These are phyloP conservation scores for Acleris holmiana DNA, from an alignment of 2,888 invertebrate species.

Conservation along the genomic window DNA sequence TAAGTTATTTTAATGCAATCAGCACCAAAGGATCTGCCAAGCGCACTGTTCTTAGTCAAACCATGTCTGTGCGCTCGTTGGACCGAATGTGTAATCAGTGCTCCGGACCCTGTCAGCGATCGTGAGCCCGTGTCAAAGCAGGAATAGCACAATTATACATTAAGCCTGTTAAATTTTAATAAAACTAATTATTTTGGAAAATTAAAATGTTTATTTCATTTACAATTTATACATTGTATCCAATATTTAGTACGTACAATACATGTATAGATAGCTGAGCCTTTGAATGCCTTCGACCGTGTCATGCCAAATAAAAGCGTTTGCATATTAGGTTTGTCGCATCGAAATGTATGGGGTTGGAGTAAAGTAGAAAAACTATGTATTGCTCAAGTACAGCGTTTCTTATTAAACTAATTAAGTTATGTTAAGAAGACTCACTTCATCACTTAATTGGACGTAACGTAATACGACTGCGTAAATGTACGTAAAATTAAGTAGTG, in stretches of 20 bases:
- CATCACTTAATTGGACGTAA: too few relatives aligned
- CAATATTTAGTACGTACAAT: constrained; percentile 18
- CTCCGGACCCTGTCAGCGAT: constrained; percentile 55
- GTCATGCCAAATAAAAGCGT: not conserved
- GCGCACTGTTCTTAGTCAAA: constrained; percentile 60
- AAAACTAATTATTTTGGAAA: constrained; percentile 71
- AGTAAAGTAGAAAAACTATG: too few relatives aligned
- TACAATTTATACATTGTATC: constrained; percentile 41
- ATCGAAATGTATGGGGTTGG: too few relatives aligned
- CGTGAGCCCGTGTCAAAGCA: constrained; percentile 64
- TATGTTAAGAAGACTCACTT: too few relatives aligned
- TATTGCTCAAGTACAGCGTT: too few relatives aligned
- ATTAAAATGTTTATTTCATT: constrained; percentile 68
- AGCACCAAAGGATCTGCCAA: constrained; percentile 65
- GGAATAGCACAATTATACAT: constrained; percentile 67
- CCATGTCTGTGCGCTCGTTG: constrained; percentile 58
- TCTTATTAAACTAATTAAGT: too few relatives aligned
- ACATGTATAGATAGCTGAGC: not conserved
- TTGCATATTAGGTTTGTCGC: too few relatives aligned
- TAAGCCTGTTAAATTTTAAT: constrained; percentile 59
- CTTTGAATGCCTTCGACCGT: not conserved
- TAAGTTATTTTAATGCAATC: constrained; percentile 58
- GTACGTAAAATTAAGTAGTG: too few relatives aligned
- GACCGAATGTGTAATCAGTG: constrained; percentile 24
- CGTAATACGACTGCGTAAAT: too few relatives aligned